phyloP scores from a whole-genome alignment of 1,140 invertebrate genomes.

The Calephelis nemesis region DNA sequence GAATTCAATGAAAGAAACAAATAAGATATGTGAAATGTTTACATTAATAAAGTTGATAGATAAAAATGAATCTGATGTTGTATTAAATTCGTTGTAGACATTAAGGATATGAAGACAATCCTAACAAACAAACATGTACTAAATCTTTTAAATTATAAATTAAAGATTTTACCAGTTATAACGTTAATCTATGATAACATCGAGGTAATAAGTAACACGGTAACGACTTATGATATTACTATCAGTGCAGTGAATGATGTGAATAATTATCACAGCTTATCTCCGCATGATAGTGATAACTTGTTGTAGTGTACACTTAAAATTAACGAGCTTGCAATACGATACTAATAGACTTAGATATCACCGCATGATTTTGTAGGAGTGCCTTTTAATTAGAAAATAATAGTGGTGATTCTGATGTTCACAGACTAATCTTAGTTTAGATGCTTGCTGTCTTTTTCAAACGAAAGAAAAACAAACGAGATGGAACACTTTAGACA shows the following conservation, averaged over 20 bases:
- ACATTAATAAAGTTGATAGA: too few relatives aligned
- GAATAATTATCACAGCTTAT: slow-evolving; percentile 17
- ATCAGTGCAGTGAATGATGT: slow-evolving; percentile 15
- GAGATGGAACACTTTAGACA: too few relatives aligned
- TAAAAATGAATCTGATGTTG: too few relatives aligned
- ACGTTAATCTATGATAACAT: background rate
- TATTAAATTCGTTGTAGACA: too few relatives aligned
- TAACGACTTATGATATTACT: slow-evolving; percentile 3
- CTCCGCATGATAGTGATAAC: slow-evolving; percentile 13
- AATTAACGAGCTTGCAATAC: background rate
- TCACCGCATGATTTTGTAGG: background rate
- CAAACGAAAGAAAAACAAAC: too few relatives aligned
- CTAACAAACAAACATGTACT: too few relatives aligned
- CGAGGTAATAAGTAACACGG: background rate
- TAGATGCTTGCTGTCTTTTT: background rate
- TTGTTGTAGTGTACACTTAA: background rate
- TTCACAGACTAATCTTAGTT: background rate
- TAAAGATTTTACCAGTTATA: background rate
- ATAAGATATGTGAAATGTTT: too few relatives aligned
- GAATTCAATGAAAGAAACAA: too few relatives aligned
- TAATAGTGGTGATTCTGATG: background rate
- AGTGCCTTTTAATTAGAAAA: background rate
- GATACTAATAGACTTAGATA: background rate
- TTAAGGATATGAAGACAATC: too few relatives aligned
- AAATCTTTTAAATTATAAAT: background rate